Evolutionary conservation across 2,113 vertebrate genomes (phyloP).

Genomic region (Sciurus niger): DNA sequence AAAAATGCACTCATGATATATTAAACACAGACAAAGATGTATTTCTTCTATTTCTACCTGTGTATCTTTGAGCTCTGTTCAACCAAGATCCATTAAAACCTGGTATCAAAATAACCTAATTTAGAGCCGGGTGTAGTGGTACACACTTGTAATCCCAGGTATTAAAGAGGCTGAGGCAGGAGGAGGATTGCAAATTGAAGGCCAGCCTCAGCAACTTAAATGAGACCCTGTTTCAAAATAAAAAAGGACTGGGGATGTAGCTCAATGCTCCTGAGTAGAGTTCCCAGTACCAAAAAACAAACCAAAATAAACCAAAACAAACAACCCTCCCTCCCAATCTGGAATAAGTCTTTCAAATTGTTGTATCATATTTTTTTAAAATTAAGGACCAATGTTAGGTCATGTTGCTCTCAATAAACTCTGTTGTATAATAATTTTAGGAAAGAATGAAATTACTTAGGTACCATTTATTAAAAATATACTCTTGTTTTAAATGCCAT

Average conservation of each 20-base stretch:
- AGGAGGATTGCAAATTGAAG: too few species aligned
- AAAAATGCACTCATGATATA: conserved; percentile 35
- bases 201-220: too few species aligned
- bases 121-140: neutral
- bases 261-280: too few species aligned
- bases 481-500: neutral
- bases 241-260: too few species aligned
- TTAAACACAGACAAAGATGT: neutral
- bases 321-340: too few species aligned
- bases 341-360: conserved; percentile 15
- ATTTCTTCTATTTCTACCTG: conserved; percentile 23
- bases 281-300: too few species aligned
- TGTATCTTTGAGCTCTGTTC: neutral
- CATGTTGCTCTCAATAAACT: conserved; percentile 57
- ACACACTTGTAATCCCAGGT: too few species aligned
- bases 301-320: too few species aligned
- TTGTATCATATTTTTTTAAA: conserved; percentile 34
- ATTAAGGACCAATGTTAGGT: conserved; percentile 9
- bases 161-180: too few species aligned
- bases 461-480: conserved; percentile 39
- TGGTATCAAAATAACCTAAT: neutral
- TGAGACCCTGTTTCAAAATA: too few species aligned
- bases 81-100: conserved; percentile 54
- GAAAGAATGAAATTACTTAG: conserved; percentile 38
- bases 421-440: conserved; percentile 55